These are phyloP conservation scores for Drosophila birchii DNA, from an alignment of 2,888 invertebrate species.

Conservation along the genomic window DNA sequence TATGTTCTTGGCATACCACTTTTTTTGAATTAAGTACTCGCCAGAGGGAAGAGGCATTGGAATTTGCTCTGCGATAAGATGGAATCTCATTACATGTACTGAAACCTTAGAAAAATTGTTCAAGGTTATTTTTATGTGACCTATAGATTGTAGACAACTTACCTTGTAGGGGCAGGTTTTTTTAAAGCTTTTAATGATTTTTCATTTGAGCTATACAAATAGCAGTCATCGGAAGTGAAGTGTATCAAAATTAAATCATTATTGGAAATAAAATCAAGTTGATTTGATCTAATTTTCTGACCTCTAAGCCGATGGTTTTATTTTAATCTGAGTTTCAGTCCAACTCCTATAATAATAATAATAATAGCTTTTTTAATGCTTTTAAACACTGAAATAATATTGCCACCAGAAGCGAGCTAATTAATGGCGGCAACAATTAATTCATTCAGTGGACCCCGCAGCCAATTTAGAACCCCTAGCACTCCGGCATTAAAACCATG, in stretches of 20 bases:
- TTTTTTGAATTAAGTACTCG: conserved; percentile 13
- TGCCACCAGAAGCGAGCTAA: neutral
- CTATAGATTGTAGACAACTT: neutral
- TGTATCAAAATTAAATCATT: neutral
- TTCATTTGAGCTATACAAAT: neutral
- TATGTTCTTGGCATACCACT: conserved; percentile 5
- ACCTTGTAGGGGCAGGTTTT: conserved; percentile 8
- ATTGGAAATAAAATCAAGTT: neutral
- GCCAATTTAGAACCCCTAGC: conserved; percentile 3
- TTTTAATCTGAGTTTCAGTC: neutral
- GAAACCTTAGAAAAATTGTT: neutral
- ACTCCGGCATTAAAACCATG: conserved; percentile 48
- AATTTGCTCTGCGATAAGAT: neutral
- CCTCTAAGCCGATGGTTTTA: neutral
- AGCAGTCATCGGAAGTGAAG: neutral
- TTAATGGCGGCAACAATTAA: conserved; percentile 62
- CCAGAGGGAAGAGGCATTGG: conserved; percentile 13
- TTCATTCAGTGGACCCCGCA: conserved; percentile 26
- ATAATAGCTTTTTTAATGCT: neutral
- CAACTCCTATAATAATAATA: neutral
- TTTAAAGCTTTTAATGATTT: neutral
- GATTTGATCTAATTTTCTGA: neutral
- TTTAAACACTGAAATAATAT: neutral
- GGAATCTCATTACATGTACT: neutral
- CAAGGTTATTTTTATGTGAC: neutral